These are phyloP conservation scores for Palloptera scutellata DNA, from an alignment of 2,888 invertebrate species.

Conservation along the genomic window DNA sequence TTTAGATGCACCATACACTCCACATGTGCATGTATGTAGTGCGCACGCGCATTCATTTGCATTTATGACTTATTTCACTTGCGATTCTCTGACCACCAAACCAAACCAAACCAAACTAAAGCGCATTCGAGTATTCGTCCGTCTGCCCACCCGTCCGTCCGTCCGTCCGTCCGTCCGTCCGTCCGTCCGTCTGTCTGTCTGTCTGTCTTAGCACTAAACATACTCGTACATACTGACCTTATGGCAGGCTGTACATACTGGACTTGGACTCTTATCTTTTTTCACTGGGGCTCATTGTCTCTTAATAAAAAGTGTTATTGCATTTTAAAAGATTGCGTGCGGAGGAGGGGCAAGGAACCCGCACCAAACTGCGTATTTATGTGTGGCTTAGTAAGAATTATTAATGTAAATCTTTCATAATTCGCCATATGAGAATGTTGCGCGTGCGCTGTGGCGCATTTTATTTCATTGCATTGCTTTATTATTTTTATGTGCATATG, in stretches of 20 bases:
- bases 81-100: neutral
- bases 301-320: slow-evolving; percentile 57
- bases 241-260: neutral
- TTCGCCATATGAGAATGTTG: slow-evolving; percentile 51
- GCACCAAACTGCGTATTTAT: slow-evolving; percentile 48
- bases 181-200: neutral
- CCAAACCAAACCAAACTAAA: neutral
- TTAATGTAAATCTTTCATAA: slow-evolving; percentile 60
- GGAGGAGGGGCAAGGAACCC: slow-evolving; percentile 12
- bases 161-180: too few species aligned
- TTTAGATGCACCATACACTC: slow-evolving; percentile 7
- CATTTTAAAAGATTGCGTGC: slow-evolving; percentile 39
- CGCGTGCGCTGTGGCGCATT: slow-evolving; percentile 48
- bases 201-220: too few species aligned
- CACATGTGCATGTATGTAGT: slow-evolving; percentile 4
- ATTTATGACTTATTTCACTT: slow-evolving; percentile 22
- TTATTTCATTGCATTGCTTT: slow-evolving; percentile 1
- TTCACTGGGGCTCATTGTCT: slow-evolving; percentile 49
- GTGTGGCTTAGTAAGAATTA: slow-evolving; percentile 57
- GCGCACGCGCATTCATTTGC: slow-evolving; percentile 10
- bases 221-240: too few species aligned
- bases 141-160: neutral
- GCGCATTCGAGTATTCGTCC: neutral
- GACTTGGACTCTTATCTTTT: neutral
- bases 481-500: neutral